phyloP scores from a whole-genome alignment of 2,797 vertebrate species.

The Enteromius anoplus region DNA sequence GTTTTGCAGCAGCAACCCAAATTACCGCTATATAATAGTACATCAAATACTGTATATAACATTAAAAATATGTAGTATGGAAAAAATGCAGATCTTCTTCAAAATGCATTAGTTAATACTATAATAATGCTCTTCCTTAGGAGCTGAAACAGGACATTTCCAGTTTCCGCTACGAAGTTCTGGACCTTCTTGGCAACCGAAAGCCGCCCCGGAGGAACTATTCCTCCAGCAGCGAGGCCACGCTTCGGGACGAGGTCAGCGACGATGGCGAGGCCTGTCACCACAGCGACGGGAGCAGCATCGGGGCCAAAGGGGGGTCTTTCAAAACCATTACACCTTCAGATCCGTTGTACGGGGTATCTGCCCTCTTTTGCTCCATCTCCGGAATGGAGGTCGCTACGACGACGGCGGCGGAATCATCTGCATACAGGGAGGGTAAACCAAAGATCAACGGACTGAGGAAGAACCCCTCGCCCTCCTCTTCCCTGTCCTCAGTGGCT shows the following conservation, averaged over 20 bases:
- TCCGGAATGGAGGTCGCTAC: conserved; percentile 77
- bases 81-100: background rate
- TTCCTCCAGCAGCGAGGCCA: conserved; percentile 88
- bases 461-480: conserved; percentile 70
- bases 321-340: conserved; percentile 83
- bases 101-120: background rate
- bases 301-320: conserved; percentile 81
- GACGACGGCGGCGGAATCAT: conserved; percentile 23
- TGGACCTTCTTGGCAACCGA: conserved; percentile 92
- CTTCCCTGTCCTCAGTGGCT: conserved; percentile 61
- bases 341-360: conserved; percentile 78
- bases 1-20: too few species aligned
- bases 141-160: conserved; percentile 97
- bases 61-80: background rate
- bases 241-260: conserved; percentile 79
- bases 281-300: conserved; percentile 68
- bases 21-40: too few species aligned
- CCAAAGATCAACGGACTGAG: conserved; percentile 91
- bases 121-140: conserved; percentile 66
- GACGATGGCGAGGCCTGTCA: conserved; percentile 43
- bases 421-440: conserved; percentile 79
- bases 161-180: conserved; percentile 94
- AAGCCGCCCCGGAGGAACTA: conserved; percentile 89
- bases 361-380: conserved; percentile 87
- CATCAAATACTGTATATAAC: background rate